Base-by-base conservation (phyloP, 2,113 vertebrate species). In the Antidorcas marsupialis region DNA sequence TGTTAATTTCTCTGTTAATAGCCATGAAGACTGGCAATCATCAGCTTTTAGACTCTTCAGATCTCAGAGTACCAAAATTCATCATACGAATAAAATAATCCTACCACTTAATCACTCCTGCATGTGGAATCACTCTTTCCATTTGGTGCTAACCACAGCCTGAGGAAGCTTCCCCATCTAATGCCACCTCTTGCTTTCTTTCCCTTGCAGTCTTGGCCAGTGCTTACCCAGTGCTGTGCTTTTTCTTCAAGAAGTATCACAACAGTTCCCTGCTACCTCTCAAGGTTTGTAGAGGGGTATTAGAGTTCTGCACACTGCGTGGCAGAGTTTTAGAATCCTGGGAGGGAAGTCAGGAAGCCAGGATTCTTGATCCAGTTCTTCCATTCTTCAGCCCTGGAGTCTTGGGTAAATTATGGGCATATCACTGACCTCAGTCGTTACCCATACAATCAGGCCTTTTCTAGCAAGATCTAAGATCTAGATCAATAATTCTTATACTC, bases 1-100 rank as follows among this genome's bases (percentile, higher is more conserved):
- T 84, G 19, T 53, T 94, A 15, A 74, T 79, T 86, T 94, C 39
- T 86, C 78, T 94, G 27, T 60, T 91, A 88, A 78, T 76, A 81
- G 57, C 67, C 25, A 57, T 79, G 30, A 55, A 39, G n/a, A 88
- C 53, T 57, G 64, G 33, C 53, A 55, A 52, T 52, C n/a, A 71
- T 62, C 39, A 67, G 13, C 55, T 83, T 88, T 79, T 30, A 89
- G 39, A 60, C 43, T 39, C 19, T 57, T 90, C 11, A 36, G 33
- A 23, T 93, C 62, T 87, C 83, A 43, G 27, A 60, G 15, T 28
- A 83, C 64, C 62, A 50, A 90, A 89, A 76, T 50, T 62, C 10
- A 57, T 81, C 2, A 0, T 53, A 53, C 6, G 8, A 71, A 89
- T 93, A 79, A 96, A 87, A 83, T 1, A 33, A 28, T 62, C 60